These are phyloP conservation scores for Denticeps clupeoides DNA, from an alignment of 2,797 vertebrate genomes.

Conservation along the genomic window DNA sequence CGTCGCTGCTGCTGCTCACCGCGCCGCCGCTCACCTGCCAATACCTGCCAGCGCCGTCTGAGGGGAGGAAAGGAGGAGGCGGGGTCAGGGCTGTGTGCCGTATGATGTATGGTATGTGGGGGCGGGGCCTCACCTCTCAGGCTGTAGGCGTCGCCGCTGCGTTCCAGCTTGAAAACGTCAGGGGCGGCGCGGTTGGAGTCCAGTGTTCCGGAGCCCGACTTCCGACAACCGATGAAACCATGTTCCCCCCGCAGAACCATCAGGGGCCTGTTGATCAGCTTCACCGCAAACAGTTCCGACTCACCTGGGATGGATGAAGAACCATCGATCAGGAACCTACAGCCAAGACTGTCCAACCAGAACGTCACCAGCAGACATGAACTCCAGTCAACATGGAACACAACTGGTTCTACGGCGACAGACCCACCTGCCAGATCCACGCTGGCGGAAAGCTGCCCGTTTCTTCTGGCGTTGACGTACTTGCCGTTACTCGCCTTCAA, in stretches of 20 bases:
- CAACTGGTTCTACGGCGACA: not conserved
- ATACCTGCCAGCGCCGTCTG: slow-evolving; percentile 85
- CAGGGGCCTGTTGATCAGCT: slow-evolving; percentile 90
- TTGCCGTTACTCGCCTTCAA: slow-evolving; percentile 82
- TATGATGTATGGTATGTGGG: not conserved
- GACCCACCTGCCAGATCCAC: slow-evolving; percentile 75
- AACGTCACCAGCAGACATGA: not conserved
- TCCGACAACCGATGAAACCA: slow-evolving; percentile 88
- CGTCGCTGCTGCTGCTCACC: slow-evolving; percentile 71
- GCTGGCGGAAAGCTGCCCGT: slow-evolving; percentile 85
- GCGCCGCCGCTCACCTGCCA: slow-evolving; percentile 80
- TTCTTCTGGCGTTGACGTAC: slow-evolving; percentile 88
- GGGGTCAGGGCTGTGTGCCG: not conserved
- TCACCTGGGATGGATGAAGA: slow-evolving; percentile 54
- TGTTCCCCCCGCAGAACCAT: slow-evolving; percentile 90
- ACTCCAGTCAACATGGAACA: slow-evolving; percentile 6
- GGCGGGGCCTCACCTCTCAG: slow-evolving; percentile 65
- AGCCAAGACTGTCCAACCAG: too few species aligned
- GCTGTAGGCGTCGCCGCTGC: slow-evolving; percentile 78
- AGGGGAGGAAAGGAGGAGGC: not conserved
- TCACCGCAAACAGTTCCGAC: slow-evolving; percentile 83
- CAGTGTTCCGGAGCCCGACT: slow-evolving; percentile 71
- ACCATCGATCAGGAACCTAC: not conserved
- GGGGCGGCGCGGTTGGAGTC: slow-evolving; percentile 90
- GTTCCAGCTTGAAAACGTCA: slow-evolving; percentile 87